Evolutionary conservation across 2,113 vertebrate genomes (phyloP).

Genomic region (Ciconia boyciana): DNA sequence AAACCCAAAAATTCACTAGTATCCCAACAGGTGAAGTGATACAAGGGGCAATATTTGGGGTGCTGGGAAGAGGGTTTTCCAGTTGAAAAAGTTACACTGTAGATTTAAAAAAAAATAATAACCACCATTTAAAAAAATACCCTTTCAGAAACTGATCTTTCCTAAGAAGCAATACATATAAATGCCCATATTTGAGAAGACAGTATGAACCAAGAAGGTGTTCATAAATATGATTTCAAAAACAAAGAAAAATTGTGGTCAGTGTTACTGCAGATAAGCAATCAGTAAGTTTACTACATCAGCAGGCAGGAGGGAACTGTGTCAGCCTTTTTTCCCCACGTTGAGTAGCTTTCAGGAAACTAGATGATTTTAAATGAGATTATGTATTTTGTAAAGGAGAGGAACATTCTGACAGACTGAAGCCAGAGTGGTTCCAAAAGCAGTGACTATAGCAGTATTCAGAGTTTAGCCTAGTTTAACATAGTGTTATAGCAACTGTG

Average conservation of each 20-base stretch:
- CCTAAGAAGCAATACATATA: not conserved
- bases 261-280: conserved; percentile 17
- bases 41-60: not conserved
- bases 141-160: not conserved
- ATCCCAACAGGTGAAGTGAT: not conserved
- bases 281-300: conserved; percentile 24
- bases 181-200: not conserved
- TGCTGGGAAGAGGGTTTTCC: not conserved
- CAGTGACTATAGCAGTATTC: conserved; percentile 57
- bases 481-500: conserved; percentile 59
- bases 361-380: conserved; percentile 63
- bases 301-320: conserved; percentile 29
- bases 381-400: conserved; percentile 50
- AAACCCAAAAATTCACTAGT: not conserved
- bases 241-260: not conserved
- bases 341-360: conserved; percentile 29
- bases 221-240: conserved; percentile 21
- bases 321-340: conserved; percentile 40
- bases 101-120: not conserved
- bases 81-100: not conserved
- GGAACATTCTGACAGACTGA: conserved; percentile 64
- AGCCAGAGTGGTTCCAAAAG: conserved; percentile 58
- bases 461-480: conserved; percentile 67
- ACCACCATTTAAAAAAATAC: not conserved
- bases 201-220: not conserved